Base-by-base conservation (phyloP, 2,888 invertebrate species). In the Synergus gifuensis region DNA sequence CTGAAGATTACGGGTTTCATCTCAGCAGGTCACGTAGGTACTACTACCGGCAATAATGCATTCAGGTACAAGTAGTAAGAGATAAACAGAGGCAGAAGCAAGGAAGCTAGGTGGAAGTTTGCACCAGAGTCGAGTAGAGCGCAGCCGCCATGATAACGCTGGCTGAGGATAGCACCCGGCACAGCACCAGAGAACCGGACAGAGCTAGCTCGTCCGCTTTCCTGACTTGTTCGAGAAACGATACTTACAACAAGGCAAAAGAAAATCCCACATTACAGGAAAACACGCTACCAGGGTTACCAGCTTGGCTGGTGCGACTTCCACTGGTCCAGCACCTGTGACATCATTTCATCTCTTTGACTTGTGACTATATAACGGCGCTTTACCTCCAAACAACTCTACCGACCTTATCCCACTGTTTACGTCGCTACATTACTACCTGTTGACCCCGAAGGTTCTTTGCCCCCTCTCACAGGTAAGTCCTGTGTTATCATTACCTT, bases 151-250 rank as follows among this genome's bases (percentile, higher is more conserved):
- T 82, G 81, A 77, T 81, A 86, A 86, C 83, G 86, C 86, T 86
- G 83, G 36, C 36, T 86, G 88, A 86, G 90, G 89, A 86, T 88
- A 88, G 88, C 86, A 86, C 90, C 90, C 89, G 89, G 90, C 86
- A 86, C 88, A 85, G 87, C 79, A 87, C 83, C 87, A 85, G 85
- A 89, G 91, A 86, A 91, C 91, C 91, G 91, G 91, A 89, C 91
- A 91, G 91, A 91, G 91, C 91, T 91, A 84, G 83, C 84, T 84
- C 82, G 82, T 73, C 79, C 77, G 77, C 79, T 82, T 66, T 82
- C 81, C 76, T 63, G 83, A 78, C 44, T 73, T 73, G 73, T 22
- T 73, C 78, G 78, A 49, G 42, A 69, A 63, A 44, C 28, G 22
- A 54, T 46, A 28, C 40, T 11, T 12, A 49, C 69, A 69, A 22